phyloP scores from a whole-genome alignment of 2,113 vertebrate genomes.

The Machaerirhynchus nigripectus region DNA sequence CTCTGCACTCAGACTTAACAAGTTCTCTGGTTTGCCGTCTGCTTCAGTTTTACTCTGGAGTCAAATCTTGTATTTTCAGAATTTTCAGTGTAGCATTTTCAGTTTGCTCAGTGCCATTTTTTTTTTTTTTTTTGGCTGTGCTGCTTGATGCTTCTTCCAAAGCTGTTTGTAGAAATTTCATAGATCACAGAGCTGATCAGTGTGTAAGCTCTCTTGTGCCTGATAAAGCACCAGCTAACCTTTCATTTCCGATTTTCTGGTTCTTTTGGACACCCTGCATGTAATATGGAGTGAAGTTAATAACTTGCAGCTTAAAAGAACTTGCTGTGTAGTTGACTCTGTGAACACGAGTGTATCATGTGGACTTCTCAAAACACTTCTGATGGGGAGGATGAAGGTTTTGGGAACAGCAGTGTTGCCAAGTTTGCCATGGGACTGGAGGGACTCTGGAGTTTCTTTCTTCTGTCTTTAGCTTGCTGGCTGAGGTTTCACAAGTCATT shows the following conservation, averaged over 20 bases:
- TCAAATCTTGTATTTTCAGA: slow-evolving; percentile 31
- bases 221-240: background rate
- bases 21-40: slow-evolving; percentile 52
- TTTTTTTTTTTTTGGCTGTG: background rate
- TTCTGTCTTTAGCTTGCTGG: background rate
- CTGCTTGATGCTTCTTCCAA: background rate
- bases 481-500: background rate
- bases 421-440: background rate
- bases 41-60: slow-evolving; percentile 24
- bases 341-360: background rate
- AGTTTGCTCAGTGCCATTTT: background rate
- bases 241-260: background rate
- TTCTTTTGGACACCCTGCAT: background rate
- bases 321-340: background rate
- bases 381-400: background rate
- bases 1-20: slow-evolving; percentile 35
- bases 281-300: background rate
- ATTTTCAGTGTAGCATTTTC: slow-evolving; percentile 13
- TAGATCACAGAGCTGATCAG: background rate
- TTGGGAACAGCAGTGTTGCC: background rate
- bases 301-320: background rate
- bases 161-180: background rate
- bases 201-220: background rate
- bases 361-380: background rate
- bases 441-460: background rate